Evolutionary conservation across 2,113 vertebrate species (phyloP).

Genomic region (Petrocephalus zakoni): DNA sequence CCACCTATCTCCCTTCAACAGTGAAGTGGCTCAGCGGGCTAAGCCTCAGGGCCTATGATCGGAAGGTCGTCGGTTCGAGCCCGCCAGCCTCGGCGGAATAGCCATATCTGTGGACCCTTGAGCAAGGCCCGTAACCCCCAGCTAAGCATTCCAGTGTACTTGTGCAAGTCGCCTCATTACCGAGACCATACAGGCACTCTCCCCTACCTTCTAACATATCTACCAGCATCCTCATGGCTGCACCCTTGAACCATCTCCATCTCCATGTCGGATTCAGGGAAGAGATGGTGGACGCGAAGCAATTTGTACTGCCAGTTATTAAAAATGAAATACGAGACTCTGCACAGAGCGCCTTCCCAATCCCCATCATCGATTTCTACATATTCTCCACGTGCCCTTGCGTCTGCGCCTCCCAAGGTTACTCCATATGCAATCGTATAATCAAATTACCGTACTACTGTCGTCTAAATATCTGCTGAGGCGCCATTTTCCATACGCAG

Average conservation of each 20-base stretch:
- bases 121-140: background rate
- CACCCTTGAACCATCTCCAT: background rate
- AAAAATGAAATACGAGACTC: constrained; percentile 57
- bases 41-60: background rate
- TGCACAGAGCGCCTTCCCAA: constrained; percentile 42
- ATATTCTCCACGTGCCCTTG: constrained; percentile 52
- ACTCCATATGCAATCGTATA: constrained; percentile 32
- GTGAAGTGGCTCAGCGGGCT: background rate
- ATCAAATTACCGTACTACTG: constrained; percentile 31
- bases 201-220: background rate
- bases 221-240: background rate
- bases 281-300: constrained; percentile 54
- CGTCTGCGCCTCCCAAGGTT: constrained; percentile 34
- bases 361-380: constrained; percentile 59
- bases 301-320: constrained; percentile 57
- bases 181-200: background rate
- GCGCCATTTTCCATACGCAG: background rate
- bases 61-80: background rate
- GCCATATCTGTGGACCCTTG: background rate
- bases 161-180: background rate
- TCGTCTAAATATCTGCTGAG: constrained; percentile 20
- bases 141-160: background rate
- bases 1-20: background rate
- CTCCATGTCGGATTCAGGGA: constrained; percentile 32
- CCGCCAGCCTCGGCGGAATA: background rate